These are phyloP conservation scores for Tadarida brasiliensis DNA, from an alignment of 2,797 vertebrate species.

Conservation along the genomic window DNA sequence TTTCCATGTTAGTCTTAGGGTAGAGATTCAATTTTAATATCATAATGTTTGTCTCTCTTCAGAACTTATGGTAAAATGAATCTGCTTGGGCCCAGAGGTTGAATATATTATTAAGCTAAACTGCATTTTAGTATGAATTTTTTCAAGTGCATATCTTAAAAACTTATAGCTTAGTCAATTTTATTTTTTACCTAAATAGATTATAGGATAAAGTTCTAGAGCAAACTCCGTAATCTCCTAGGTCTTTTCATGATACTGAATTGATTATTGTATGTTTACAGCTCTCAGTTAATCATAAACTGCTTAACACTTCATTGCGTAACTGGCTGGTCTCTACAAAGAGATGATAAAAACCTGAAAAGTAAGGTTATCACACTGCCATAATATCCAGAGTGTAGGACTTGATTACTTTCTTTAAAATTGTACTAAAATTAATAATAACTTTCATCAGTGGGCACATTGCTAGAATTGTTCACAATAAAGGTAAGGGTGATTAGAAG, in stretches of 20 bases:
- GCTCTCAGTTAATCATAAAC: conserved; percentile 36
- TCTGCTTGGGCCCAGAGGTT: not conserved
- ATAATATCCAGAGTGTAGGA: not conserved
- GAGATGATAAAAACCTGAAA: not conserved
- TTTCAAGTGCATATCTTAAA: conserved; percentile 15
- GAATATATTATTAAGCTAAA: not conserved
- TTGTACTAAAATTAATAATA: conserved; percentile 43
- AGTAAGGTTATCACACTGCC: not conserved
- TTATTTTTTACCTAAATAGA: conserved; percentile 20
- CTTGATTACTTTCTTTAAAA: conserved; percentile 38
- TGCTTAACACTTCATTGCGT: not conserved
- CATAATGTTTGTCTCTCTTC: conserved; percentile 48
- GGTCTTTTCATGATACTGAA: conserved; percentile 3
- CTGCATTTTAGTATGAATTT: conserved; percentile 42
- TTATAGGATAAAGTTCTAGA: not conserved
- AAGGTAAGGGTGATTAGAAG: not conserved
- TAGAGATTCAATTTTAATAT: conserved; percentile 45
- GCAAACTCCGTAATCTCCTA: not conserved
- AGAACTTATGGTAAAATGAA: conserved; percentile 16
- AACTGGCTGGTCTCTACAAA: not conserved
- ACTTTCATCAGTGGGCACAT: not conserved
- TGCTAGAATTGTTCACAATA: not conserved
- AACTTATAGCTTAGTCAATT: not conserved
- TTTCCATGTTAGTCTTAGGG: conserved; percentile 32
- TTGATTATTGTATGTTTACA: not conserved